Percentiles rank a stretch among this genome's conserved stretches.
Evolutionary conservation across 2,888 invertebrate species (phyloP).

Genomic region (Neocrepidodera transversa): DNA sequence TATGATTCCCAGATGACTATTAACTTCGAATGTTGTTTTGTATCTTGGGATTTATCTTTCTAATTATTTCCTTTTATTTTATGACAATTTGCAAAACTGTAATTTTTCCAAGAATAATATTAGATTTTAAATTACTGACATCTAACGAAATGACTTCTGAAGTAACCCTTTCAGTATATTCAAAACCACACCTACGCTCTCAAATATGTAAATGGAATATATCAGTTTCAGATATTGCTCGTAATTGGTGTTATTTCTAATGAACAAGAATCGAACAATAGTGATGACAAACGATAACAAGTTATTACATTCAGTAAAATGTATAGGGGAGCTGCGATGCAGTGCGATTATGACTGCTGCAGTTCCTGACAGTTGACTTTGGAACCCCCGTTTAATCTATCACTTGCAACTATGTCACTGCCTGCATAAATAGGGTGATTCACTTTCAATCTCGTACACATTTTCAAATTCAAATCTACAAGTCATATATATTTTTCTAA

Average conservation of each 20-base stretch:
- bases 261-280: conserved; percentile 42
- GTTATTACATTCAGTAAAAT: conserved; percentile 47
- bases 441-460: neutral
- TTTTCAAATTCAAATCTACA: too few relatives aligned
- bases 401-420: conserved; percentile 38
- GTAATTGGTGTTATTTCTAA: conserved; percentile 36
- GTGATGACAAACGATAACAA: conserved; percentile 48
- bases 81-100: too few relatives aligned
- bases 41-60: too few relatives aligned
- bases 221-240: conserved; percentile 30
- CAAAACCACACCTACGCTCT: neutral
- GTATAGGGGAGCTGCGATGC: conserved; percentile 31
- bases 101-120: too few relatives aligned
- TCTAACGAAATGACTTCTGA: too few relatives aligned
- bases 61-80: too few relatives aligned
- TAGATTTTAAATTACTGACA: too few relatives aligned
- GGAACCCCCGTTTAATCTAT: conserved; percentile 41
- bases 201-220: conserved; percentile 25
- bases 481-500: too few relatives aligned
- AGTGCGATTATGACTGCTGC: conserved; percentile 29
- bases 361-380: conserved; percentile 42
- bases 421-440: conserved; percentile 38
- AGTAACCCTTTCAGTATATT: neutral
- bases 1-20: too few relatives aligned
- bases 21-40: too few relatives aligned